phyloP scores from a whole-genome alignment of 2,113 vertebrate species.

The Podiceps cristatus region DNA sequence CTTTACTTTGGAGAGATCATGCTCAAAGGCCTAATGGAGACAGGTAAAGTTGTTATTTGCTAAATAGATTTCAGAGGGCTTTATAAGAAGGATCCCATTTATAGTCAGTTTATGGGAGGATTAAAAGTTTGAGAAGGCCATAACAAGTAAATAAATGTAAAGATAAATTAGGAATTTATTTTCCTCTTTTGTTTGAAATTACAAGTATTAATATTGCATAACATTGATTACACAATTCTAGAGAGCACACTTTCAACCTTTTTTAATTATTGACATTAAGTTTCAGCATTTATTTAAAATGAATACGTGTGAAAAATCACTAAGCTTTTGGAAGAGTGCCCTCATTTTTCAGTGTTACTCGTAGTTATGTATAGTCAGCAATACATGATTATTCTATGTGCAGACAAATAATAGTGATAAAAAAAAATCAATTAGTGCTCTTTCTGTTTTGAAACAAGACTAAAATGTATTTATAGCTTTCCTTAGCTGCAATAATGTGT shows the following conservation, averaged over 20 bases:
- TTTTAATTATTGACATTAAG: not conserved
- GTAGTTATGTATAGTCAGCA: not conserved
- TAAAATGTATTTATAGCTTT: not conserved
- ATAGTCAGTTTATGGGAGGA: not conserved
- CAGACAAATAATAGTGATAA: not conserved
- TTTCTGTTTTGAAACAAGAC: not conserved
- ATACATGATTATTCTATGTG: not conserved
- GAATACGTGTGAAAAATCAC: not conserved
- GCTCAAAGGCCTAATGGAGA: not conserved
- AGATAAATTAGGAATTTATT: not conserved
- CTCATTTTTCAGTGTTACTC: not conserved
- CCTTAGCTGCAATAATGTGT: not conserved
- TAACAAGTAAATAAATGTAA: not conserved
- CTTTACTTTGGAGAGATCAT: not conserved
- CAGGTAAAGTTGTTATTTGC: not conserved
- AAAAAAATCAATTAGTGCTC: not conserved
- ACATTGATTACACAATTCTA: not conserved
- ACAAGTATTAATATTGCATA: not conserved
- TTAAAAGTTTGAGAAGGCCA: not conserved
- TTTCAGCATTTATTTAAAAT: not conserved
- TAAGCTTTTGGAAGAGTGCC: not conserved
- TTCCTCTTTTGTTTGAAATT: not conserved
- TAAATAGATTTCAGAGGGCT: not conserved
- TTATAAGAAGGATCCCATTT: not conserved
- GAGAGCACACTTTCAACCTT: not conserved